phyloP scores from a whole-genome alignment of 1,140 invertebrate species.

The Oreohelix idahoensis region DNA sequence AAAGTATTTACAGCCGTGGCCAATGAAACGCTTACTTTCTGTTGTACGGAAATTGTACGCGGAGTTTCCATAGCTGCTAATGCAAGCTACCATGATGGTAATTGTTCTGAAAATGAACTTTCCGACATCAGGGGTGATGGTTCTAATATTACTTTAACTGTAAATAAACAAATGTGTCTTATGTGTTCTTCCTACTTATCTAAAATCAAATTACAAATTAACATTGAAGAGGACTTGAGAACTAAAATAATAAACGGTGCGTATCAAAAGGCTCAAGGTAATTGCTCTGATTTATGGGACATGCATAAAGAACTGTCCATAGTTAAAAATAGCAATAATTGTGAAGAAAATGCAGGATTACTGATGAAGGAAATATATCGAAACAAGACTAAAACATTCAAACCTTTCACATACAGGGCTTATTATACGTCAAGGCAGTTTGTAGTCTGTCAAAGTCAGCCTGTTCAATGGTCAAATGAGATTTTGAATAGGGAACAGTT shows the following conservation, averaged over 20 bases:
- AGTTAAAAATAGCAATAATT: not conserved
- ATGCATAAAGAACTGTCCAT: not conserved
- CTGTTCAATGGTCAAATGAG: not conserved
- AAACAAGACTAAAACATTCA: not conserved
- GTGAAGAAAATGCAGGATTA: not conserved
- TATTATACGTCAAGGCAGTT: not conserved
- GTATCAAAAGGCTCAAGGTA: not conserved
- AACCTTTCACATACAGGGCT: not conserved
- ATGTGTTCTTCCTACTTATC: not conserved
- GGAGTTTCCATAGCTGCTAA: not conserved
- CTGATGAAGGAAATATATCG: not conserved
- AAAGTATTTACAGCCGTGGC: not conserved
- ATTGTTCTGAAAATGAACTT: not conserved
- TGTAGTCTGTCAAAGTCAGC: not conserved
- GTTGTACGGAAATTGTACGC: not conserved
- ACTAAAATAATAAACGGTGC: not conserved
- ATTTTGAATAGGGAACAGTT: not conserved
- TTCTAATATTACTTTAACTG: not conserved
- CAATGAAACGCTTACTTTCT: not conserved
- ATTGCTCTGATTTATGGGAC: not conserved
- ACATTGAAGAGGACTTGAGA: not conserved
- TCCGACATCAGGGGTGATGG: not conserved
- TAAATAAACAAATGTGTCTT: not conserved
- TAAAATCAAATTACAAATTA: not conserved
- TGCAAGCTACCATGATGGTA: not conserved